Evolutionary conservation across 92 coral and sea anemone genomes (phyloP).

Genomic region (Scolanthus callimorphus): DNA sequence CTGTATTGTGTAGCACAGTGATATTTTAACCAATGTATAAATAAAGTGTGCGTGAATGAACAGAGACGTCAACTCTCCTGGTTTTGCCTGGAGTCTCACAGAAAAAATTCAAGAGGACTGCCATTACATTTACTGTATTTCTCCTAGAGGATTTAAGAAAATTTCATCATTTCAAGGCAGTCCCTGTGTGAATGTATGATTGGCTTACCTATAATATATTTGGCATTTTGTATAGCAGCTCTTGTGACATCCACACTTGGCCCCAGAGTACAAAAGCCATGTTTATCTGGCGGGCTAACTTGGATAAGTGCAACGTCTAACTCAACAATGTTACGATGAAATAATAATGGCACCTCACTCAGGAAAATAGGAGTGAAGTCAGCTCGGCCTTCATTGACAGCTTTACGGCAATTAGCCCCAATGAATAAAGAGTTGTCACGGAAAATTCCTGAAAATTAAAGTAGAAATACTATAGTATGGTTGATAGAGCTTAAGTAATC

Average conservation of each 20-base stretch:
- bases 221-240: slow-evolving; percentile 95
- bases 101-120: too few relatives aligned
- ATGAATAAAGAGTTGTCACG: slow-evolving; percentile 89
- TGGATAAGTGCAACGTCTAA: slow-evolving; percentile 95
- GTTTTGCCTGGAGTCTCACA: too few relatives aligned
- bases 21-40: too few relatives aligned
- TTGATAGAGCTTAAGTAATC: too few relatives aligned
- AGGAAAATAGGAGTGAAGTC: slow-evolving; percentile 89
- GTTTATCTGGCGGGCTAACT: slow-evolving; percentile 98
- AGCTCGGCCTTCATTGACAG: slow-evolving; percentile 94
- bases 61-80: too few relatives aligned
- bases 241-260: slow-evolving; percentile 95
- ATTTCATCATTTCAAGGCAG: too few relatives aligned
- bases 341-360: slow-evolving; percentile 92
- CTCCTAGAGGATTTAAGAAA: too few relatives aligned
- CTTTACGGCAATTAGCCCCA: slow-evolving; percentile 79
- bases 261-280: slow-evolving; percentile 94
- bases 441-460: slow-evolving; percentile 70
- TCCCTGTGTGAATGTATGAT: too few relatives aligned
- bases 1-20: too few relatives aligned
- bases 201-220: slow-evolving; percentile 78
- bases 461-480: too few relatives aligned
- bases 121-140: too few relatives aligned
- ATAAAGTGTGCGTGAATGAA: too few relatives aligned
- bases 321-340: slow-evolving; percentile 80